phyloP scores from a whole-genome alignment of 1,140 invertebrate genomes.

The Drosophila parabipectinata region DNA sequence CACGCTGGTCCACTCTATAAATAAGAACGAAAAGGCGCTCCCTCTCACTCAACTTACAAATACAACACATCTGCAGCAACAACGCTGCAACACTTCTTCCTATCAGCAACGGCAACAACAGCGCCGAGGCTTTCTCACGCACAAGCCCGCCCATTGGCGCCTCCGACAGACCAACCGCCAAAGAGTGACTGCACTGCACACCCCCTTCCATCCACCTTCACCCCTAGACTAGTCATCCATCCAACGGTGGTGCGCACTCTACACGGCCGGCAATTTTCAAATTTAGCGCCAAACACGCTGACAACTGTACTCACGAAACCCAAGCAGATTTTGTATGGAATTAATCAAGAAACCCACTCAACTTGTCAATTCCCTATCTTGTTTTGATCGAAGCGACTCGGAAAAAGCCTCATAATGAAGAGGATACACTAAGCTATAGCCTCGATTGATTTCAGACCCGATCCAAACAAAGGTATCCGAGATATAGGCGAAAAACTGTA shows the following conservation, averaged over 20 bases:
- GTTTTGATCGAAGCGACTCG: constrained; percentile 58
- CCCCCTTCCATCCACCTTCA: constrained; percentile 1
- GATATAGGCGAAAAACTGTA: constrained; percentile 44
- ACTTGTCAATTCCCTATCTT: constrained; percentile 57
- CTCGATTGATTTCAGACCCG: constrained; percentile 11
- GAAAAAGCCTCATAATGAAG: constrained; percentile 45
- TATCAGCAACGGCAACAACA: constrained; percentile 26
- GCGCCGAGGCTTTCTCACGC: constrained; percentile 13
- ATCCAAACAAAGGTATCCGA: constrained; percentile 54
- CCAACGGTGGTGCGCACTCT: constrained; percentile 28
- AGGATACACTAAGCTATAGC: constrained; percentile 24
- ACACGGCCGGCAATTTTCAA: constrained; percentile 81
- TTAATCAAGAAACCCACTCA: constrained; percentile 84
- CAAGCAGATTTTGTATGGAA: constrained; percentile 83
- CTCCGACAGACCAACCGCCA: constrained; percentile 43
- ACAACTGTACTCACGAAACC: constrained; percentile 79
- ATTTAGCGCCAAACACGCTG: constrained; percentile 82
- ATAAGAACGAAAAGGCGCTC: constrained; percentile 40
- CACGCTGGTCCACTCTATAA: constrained; percentile 76
- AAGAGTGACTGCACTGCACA: constrained; percentile 37
- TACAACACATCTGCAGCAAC: constrained; percentile 59
- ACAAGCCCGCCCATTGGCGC: constrained; percentile 37
- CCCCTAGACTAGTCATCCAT: constrained; percentile 18
- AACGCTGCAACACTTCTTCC: constrained; percentile 50
- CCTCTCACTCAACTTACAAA: constrained; percentile 46